Base-by-base conservation (phyloP, 2,888 invertebrate genomes). In the Cabera pusaria region DNA sequence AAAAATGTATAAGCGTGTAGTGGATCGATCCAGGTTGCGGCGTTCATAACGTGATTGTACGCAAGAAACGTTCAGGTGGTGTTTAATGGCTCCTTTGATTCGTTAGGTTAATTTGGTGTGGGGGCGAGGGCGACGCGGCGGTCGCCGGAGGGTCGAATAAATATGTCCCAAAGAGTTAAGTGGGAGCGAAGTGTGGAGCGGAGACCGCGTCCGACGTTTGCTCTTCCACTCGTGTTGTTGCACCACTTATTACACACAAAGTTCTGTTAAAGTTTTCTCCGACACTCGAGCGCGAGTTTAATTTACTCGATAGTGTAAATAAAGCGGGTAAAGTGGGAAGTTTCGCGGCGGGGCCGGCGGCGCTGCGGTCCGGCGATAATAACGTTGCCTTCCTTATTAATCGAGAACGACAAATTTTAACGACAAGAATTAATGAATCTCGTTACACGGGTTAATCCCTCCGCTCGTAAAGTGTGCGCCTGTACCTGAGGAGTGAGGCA, bases 361-460 rank as follows among this genome's bases (percentile, higher is more conserved):
- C 68, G 68, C 74, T 79, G 85, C 79, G 86, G 87, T 83, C 82
- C 72, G 76, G 74, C 78, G 86, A 84, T 85, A 88, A 88, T 88
- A 88, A 88, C 85, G 82, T 82, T 66, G 69, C 75, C 83, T 80
- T 86, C 86, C 87, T 90, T 90, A 90, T 90, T 90, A 90, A 90
- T 90, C 86, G 90, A 85, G 87, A 86, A 89, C 90, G 88, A 90
- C 90, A 89, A 90, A 90, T 90, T 90, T 90, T 90, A 90, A 90
- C 90, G 90, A 90, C 90, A 90, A 87, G 88, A 89, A 90, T 89
- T 90, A 90, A 90, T 89, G 90, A 88, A 88, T 89, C 90, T 90
- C 89, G 87, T 90, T 90, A 90, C 87, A 85, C 71, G 89, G 90
- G 90, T 90, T 90, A 90, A 90, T 90, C 88, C 85, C 80, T n/a